Percentiles rank a stretch among this genome's conserved stretches.
phyloP scores from a whole-genome alignment of 2,113 vertebrate species.

The Calonectris borealis region DNA sequence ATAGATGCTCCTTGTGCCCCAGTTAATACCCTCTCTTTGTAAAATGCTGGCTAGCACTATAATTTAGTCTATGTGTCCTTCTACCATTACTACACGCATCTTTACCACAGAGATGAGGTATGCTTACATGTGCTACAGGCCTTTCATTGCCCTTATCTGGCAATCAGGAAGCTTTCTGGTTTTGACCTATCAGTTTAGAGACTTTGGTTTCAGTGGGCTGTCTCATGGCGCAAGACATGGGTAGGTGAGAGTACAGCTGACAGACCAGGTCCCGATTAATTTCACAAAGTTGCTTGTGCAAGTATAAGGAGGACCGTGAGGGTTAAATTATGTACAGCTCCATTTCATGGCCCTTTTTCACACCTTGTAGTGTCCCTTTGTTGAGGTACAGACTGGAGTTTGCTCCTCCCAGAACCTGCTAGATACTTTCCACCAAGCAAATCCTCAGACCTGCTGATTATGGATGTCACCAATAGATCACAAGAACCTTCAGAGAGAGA shows the following conservation, averaged over 20 bases:
- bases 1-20: background rate
- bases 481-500: background rate
- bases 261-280: background rate
- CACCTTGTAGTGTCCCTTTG: background rate
- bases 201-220: background rate
- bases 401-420: background rate
- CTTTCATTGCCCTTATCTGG: background rate
- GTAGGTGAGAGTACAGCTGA: background rate
- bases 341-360: background rate
- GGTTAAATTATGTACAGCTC: background rate
- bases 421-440: background rate
- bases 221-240: background rate
- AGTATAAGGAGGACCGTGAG: background rate
- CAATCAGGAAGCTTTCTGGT: background rate
- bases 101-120: background rate
- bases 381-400: background rate
- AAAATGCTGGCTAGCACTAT: background rate
- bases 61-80: background rate
- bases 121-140: background rate
- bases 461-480: background rate
- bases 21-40: background rate
- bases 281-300: background rate
- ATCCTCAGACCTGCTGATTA: background rate
- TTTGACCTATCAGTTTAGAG: background rate
- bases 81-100: background rate